Percentiles rank a stretch among this genome's conserved stretches.
phyloP scores from a whole-genome alignment of 2,797 vertebrate genomes.

The Chelonia mydas region DNA sequence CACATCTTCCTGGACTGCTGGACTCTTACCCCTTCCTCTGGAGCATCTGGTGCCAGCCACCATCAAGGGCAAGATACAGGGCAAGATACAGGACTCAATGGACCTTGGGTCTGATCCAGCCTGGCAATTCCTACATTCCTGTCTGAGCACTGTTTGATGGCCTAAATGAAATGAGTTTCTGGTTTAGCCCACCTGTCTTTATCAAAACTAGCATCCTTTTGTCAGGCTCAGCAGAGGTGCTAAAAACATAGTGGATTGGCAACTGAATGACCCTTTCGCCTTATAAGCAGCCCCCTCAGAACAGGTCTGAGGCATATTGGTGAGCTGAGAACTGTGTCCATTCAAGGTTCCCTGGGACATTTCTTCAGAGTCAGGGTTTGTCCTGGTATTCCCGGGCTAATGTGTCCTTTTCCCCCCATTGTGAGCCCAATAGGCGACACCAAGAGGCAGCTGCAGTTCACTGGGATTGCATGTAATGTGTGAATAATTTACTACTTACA shows the following conservation, averaged over 20 bases:
- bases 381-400: background rate
- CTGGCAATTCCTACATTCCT: background rate
- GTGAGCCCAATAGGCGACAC: background rate
- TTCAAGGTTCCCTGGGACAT: background rate
- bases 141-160: background rate
- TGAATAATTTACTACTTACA: background rate
- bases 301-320: background rate
- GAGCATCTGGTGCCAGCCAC: too few relatives aligned
- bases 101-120: background rate
- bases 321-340: background rate
- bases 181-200: background rate
- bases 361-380: background rate
- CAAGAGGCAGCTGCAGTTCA: background rate
- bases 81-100: too few relatives aligned
- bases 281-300: background rate
- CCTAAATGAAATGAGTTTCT: background rate
- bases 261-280: background rate
- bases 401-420: background rate
- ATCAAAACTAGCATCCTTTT: background rate
- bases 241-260: background rate
- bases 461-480: fast-evolving
- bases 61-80: too few relatives aligned
- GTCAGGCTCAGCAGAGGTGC: background rate
- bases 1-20: too few relatives aligned
- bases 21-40: too few relatives aligned